These are phyloP conservation scores for Crotalus viridis DNA, from an alignment of 2,113 vertebrate species.

Conservation along the genomic window DNA sequence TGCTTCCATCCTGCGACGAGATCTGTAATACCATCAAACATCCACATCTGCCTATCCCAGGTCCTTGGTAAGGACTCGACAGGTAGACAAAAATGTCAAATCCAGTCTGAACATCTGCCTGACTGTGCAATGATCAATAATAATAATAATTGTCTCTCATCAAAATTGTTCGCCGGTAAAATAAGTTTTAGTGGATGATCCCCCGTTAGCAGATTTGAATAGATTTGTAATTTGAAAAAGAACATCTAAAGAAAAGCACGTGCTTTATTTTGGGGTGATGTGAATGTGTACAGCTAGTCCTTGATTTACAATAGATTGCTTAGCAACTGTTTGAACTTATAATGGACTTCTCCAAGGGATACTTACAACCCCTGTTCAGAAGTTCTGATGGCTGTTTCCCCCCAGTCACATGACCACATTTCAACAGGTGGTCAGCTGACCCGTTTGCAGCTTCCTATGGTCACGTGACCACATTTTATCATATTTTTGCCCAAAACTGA, in stretches of 20 bases:
- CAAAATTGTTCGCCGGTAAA: no score
- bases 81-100: no score
- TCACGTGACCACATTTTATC: background rate
- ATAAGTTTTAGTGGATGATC: background rate
- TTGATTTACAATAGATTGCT: background rate
- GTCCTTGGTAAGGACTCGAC: no score
- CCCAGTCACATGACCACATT: background rate
- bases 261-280: background rate
- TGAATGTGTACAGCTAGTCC: background rate
- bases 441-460: background rate
- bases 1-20: no score
- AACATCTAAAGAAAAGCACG: background rate
- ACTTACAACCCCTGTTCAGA: background rate
- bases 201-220: background rate
- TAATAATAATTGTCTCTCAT: no score
- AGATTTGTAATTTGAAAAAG: background rate
- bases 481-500: background rate
- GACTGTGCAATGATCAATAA: no score
- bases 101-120: no score
- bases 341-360: background rate
- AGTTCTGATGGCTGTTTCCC: background rate
- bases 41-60: no score
- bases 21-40: no score
- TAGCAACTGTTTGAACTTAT: background rate
- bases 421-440: background rate